A percentile compares a stretch with the other conserved stretches of the same genome.
phyloP scores from a whole-genome alignment of 2,113 vertebrate species.

The Tetrax tetrax region DNA sequence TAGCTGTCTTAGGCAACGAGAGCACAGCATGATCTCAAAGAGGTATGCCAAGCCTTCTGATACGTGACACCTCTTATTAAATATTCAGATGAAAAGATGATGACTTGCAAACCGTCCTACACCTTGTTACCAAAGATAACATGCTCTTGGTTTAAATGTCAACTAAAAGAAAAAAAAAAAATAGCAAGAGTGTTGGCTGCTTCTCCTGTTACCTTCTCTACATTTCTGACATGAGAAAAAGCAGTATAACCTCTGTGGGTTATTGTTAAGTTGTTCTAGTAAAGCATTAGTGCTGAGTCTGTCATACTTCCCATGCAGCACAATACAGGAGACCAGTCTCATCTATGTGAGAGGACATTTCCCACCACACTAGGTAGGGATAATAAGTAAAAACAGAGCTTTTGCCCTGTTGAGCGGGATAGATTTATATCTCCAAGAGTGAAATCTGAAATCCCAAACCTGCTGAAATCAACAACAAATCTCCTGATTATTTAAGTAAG shows the following conservation, averaged over 20 bases:
- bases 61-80: neutral
- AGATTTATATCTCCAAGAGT: neutral
- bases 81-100: conserved; percentile 4
- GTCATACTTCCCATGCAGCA: neutral
- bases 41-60: neutral
- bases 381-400: neutral
- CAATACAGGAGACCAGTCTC: neutral
- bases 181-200: neutral
- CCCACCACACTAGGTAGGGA: fast-evolving
- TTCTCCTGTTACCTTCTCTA: neutral
- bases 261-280: neutral
- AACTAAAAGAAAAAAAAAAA: neutral
- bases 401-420: neutral
- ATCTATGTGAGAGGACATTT: neutral
- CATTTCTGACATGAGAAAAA: neutral
- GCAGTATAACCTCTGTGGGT: neutral
- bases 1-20: neutral
- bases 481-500: neutral
- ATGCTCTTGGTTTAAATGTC: neutral
- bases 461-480: neutral
- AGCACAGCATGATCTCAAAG: neutral
- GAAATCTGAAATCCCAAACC: neutral
- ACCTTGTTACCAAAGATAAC: neutral
- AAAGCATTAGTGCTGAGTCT: neutral
- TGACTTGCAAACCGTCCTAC: neutral